Evolutionary conservation across 2,888 invertebrate genomes (phyloP), one percentile per base, ranked within the genome.

Genomic region (Pheosia tremula): DNA sequence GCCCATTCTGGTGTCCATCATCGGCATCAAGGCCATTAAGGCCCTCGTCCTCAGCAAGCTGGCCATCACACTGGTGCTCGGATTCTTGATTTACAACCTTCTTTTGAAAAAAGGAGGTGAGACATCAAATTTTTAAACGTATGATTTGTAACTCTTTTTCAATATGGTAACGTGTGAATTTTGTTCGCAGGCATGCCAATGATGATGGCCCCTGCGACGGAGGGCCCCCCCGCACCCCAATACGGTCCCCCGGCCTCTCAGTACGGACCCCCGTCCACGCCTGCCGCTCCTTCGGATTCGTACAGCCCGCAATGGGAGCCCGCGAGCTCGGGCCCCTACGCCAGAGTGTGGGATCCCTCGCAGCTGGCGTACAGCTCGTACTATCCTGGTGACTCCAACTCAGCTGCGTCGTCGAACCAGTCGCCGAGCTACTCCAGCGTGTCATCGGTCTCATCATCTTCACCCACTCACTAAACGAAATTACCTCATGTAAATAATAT

Each of bases 41-140:
- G 98, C 98, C 66, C 93, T 97, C 69, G 95, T 98, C 67, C 95
- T 97, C 78, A 97, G 97, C 83, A 98, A 98, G 87, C 93, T 97
- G 74, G 97, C 97, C 67, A 96, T 98, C 82, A 94, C 96, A 47
- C 93, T 97, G 66, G 97, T 97, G 56, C 94, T 97, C 58, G 97
- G 97, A 64, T 97, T 98, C 94, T 94, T 97, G 58, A 95, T 96
- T 72, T 95, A 97, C 87, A 97, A 97, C 82, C 91, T 97, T 79
- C 88, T 97, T 66, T 81, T 90, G 86, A 96, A 96, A 87, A 97
- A 97, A 94, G 95, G 96, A 87, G 97, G 97, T 91, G 90, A 91
- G 91, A 57, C 64, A 65, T 49, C 52, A 45, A 56, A 13, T 24
- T 7, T 24, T n/a, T 38, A 39, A 24, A 9, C 39, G 10, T 9